Percentiles rank a stretch among this genome's conserved stretches.
Evolutionary conservation across 2,113 vertebrate genomes (phyloP).

Genomic region (Serilophus lunatus): DNA sequence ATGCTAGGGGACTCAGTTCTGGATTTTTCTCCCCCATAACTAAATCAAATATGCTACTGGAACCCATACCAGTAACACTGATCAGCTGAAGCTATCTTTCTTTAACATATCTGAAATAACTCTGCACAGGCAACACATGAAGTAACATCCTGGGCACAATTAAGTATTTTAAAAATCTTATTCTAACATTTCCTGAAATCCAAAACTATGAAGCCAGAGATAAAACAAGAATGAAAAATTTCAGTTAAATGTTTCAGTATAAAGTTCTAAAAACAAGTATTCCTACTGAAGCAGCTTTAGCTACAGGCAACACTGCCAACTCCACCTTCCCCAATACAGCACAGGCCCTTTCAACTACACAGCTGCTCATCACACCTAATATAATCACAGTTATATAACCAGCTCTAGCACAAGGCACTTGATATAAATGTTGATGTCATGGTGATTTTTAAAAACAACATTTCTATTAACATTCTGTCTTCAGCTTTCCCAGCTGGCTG

Average conservation of each 20-base stretch:
- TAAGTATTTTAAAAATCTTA: neutral
- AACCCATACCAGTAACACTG: neutral
- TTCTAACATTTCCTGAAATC: neutral
- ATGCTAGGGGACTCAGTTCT: neutral
- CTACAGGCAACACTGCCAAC: neutral
- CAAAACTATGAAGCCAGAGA: neutral
- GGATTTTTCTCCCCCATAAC: neutral
- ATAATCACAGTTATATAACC: slow-evolving; percentile 19
- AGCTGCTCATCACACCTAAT: slow-evolving; percentile 43
- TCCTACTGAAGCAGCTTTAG: neutral
- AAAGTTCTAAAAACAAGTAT: neutral
- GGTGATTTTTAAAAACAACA: slow-evolving; percentile 48
- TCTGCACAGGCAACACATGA: neutral
- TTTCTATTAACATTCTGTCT: slow-evolving; percentile 61
- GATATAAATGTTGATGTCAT: slow-evolving; percentile 39
- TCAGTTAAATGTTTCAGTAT: neutral
- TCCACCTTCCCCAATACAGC: neutral
- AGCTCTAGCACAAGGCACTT: slow-evolving; percentile 17
- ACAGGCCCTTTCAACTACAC: neutral
- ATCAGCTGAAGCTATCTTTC: neutral
- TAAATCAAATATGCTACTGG: neutral
- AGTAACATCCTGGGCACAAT: neutral
- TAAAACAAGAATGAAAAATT: neutral
- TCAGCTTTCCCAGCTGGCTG: slow-evolving; percentile 48
- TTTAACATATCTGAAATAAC: neutral